These are phyloP conservation scores for Marmota flaviventris DNA, from an alignment of 2,113 vertebrate species.

Conservation along the genomic window DNA sequence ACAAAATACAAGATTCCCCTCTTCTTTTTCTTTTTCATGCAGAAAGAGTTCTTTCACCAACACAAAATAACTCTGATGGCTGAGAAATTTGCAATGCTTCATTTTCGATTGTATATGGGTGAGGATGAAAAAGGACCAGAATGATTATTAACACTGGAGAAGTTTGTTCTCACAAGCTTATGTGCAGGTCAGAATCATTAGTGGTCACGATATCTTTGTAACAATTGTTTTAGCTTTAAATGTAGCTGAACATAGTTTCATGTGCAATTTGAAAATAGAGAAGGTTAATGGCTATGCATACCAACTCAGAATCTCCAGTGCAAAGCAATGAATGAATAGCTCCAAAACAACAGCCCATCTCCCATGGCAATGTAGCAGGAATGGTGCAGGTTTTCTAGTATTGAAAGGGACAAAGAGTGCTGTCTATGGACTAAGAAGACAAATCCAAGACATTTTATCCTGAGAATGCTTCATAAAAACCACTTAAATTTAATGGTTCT, in stretches of 20 bases:
- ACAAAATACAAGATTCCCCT: conserved; percentile 14
- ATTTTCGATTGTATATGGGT: not conserved
- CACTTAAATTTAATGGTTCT: not conserved
- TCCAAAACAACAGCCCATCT: not conserved
- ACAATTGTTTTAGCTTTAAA: not conserved
- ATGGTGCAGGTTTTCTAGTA: too few relatives aligned
- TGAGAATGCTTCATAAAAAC: not conserved
- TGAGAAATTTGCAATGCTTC: conserved; percentile 39
- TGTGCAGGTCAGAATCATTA: not conserved
- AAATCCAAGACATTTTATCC: not conserved
- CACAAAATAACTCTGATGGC: conserved; percentile 4
- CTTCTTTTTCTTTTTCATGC: not conserved
- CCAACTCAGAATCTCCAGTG: not conserved
- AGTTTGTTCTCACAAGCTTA: not conserved
- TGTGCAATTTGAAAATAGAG: not conserved
- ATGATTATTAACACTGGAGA: not conserved
- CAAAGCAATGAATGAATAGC: not conserved
- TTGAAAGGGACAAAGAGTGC: not conserved
- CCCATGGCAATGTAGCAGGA: not conserved
- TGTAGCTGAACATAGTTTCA: not conserved
- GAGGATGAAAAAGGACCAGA: not conserved
- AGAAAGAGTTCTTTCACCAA: conserved; percentile 52
- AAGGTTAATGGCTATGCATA: not conserved
- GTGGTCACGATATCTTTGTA: not conserved
- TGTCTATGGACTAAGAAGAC: not conserved